Base-by-base conservation (phyloP, 2,888 invertebrate species). In the Parnassius glacialis region DNA sequence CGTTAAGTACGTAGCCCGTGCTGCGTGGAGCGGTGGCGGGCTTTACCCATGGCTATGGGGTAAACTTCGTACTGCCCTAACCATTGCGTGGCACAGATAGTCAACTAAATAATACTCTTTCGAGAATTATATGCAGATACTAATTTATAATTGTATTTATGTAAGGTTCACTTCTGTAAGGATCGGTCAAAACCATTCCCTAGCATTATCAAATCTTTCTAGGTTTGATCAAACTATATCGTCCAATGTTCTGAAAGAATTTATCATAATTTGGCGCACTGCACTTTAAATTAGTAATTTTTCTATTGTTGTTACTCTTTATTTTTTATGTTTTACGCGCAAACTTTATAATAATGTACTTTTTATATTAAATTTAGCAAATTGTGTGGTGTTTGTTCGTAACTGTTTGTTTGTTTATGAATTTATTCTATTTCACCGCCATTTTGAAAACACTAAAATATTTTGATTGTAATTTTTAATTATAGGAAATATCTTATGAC, bases 31-130 rank as follows among this genome's bases (percentile, higher is more conserved):
- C 72, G 95, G 94, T 69, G 95, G 94, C 58, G 94, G 94, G 13
- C 83, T 95, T 47, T 95, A 95, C 79, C 93, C 94, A n/a, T 96
- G 95, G 95, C 80, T 94, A 59, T 92, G 94, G 85, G 87, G 90
- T 57, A 92, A 92, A 68, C 81, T 93, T 48, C 85, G 92, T 44
- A 87, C 92, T 7, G 92, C 92, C 9, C 84, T 93, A 67, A 88
- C 91, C 65, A 85, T 92, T 76, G 88, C 92, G n/a, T 93, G 93
- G 93, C 92, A 92, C 59, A 64, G 63, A 59, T 64, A 64, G 59
- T 64, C 45, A 47, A 59, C 47, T 11, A 16, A 34, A 44, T 13
- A 52, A 56, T 59, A 57, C 59, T 59, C 59, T 43, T 48, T 52
- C n/a, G 52, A 47, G 47, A 59, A 63, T 41, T 59, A 52, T 56